Base-by-base conservation (phyloP, 2,797 vertebrate genomes). In the Macroramphosus scolopax region DNA sequence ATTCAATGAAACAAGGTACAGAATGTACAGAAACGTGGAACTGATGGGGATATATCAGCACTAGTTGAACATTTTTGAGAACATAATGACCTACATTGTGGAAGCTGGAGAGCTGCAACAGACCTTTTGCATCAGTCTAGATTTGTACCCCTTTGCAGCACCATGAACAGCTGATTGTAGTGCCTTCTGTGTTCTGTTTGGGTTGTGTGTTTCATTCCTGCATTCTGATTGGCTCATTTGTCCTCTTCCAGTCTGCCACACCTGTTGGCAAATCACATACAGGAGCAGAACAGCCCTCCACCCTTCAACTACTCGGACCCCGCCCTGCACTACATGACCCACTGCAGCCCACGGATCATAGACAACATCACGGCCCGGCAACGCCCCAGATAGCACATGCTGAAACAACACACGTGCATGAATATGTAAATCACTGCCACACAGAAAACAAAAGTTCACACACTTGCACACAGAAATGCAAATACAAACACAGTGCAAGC, bases 251-350 rank as follows among this genome's bases (percentile, higher is more conserved):
- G 91, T 31, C 83, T 89, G 33, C 87, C 88, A 9, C 80, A 88
- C 38, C 26, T 81, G 60, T 12, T 86, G 42, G 83, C 89, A 8
- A 83, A 83, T 35, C 73, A 82, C 60, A 51, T 87, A n/a, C 79
- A 84, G 30, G 77, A 87, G 35, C 80, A 81, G 49, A 17, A 66
- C 61, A 80, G 77, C 45, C 80, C 85, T 25, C 82, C 81, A 0
- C 76, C 87, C 29, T 88, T 89, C 66, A 89, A 89, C 86, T 87
- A 85, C 47, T 58, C 75, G 0, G 89, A 92, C 59, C 90, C 90
- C 0, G 75, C 88, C 17, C 78, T 90, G 51, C 87, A 86, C 13
- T 92, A 93, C 79, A 81, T 64, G 1, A 88, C 77, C 57, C 92
- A 93, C 84, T 66, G 74, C 68, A 88, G 89, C 63, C 90, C 90